Base-by-base conservation (phyloP, 2,797 vertebrate genomes). In the Silurus aristotelis region DNA sequence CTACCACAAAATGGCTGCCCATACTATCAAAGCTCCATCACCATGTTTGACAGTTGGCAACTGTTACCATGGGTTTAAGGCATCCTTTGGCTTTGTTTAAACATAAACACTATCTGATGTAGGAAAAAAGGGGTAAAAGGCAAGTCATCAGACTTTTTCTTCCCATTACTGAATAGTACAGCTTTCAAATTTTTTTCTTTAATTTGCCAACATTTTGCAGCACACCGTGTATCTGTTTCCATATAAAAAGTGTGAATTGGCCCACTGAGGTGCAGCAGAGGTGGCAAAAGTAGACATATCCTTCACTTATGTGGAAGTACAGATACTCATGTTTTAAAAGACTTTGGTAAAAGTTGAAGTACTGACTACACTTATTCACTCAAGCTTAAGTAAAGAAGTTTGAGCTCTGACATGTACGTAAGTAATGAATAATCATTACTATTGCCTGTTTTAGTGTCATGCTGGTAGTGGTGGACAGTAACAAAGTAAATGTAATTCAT, bases 21-120 rank as follows among this genome's bases (percentile, higher is more conserved):
- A 20, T 61, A 38, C 31, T 61, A 78, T 78, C 38, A 78, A 78
- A 78, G 58, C 38, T 77, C 10, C 58, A 63, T 27, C 76, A 61
- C 19, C 76, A 43, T 78, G 58, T 46, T 61, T 61, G 13, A 78
- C 56, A 58, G 25, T 6, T 77, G 75, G 55, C 56, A 77, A 77
- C 14, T 22, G 27, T 20, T 9, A 61, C 58, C 38, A 6, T 78
- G 58, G 31, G 76, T 43, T 78, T 31, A 63, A 61, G 58, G 27
- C 55, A 60, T 60, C 27, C 1, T 43, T 43, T 43, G 56, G 27
- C 56, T 43, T 78, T 78, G 17, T 78, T 43, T 20, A 78, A 78
- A 78, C 19, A n/a, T 43, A 78, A 38, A 78, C 76, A 78, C 19
- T 61, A 22, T 19, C 31, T 2, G 19, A 78, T 78, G 12, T 61